These are phyloP conservation scores for Pantelozetes paolii DNA, from an alignment of 2,888 invertebrate genomes.

Conservation along the genomic window DNA sequence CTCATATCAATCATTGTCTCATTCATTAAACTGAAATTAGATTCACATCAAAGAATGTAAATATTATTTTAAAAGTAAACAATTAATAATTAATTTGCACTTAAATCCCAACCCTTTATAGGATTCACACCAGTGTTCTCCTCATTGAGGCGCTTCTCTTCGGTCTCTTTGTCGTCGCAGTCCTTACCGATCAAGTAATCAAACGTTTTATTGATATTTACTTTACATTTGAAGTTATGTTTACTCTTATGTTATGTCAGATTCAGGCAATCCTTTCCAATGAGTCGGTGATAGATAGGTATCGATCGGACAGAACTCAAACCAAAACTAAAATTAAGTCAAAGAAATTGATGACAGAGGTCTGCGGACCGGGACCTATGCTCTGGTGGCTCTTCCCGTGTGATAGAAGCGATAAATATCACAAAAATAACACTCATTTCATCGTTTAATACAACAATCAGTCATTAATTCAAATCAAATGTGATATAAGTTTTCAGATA, in stretches of 20 bases:
- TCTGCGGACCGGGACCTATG: conserved; percentile 34
- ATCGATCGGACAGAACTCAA: not conserved
- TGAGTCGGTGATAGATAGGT: conserved; percentile 45
- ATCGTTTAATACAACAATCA: conserved; percentile 18
- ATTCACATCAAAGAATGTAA: conserved; percentile 66
- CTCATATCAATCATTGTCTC: not conserved
- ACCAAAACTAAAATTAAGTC: not conserved
- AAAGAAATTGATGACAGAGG: conserved; percentile 20
- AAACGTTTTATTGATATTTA: conserved; percentile 28
- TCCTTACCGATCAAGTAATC: conserved; percentile 68
- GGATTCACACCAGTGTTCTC: conserved; percentile 75
- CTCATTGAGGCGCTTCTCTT: conserved; percentile 76
- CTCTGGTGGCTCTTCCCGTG: conserved; percentile 37
- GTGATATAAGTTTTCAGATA: conserved; percentile 4
- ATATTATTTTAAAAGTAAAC: conserved; percentile 53
- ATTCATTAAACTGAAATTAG: conserved; percentile 18
- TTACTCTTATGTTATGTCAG: conserved; percentile 32
- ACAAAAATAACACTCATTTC: conserved; percentile 16
- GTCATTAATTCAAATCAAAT: conserved; percentile 1
- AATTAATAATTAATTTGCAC: no score
- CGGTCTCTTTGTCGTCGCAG: conserved; percentile 80
- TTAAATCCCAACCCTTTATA: conserved; percentile 53
- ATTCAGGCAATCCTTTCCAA: conserved; percentile 46
- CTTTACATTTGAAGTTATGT: not conserved
- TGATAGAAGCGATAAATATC: conserved; percentile 9